A percentile compares a stretch with the other conserved stretches of the same genome.
Evolutionary conservation across 2,113 vertebrate species (phyloP).

Genomic region (Nanorana parkeri): DNA sequence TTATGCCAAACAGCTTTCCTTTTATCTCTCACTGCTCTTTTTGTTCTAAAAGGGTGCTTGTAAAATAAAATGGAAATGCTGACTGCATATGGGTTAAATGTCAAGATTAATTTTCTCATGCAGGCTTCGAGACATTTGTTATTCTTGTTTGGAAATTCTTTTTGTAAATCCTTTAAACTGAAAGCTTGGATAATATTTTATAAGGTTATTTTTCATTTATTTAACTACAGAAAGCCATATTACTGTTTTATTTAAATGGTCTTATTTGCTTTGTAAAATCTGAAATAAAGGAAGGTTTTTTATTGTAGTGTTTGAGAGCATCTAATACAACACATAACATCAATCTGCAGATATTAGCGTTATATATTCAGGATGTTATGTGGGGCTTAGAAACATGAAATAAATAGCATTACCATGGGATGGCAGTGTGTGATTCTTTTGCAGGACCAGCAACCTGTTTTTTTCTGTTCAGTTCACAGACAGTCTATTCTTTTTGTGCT

Average conservation of each 20-base stretch:
- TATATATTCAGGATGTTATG: background rate
- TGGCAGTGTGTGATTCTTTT: constrained; percentile 48
- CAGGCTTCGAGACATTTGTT: constrained; percentile 35
- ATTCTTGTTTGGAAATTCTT: constrained; percentile 42
- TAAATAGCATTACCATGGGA: constrained; percentile 33
- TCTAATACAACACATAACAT: background rate
- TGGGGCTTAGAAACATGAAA: background rate
- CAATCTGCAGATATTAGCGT: background rate
- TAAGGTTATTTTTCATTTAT: constrained; percentile 32
- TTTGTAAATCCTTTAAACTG: constrained; percentile 44
- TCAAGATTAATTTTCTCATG: constrained; percentile 42
- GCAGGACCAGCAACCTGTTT: background rate
- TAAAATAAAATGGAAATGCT: constrained; percentile 45
- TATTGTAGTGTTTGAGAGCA: background rate
- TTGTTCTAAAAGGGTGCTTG: constrained; percentile 33
- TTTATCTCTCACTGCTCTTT: constrained; percentile 29
- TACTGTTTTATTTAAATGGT: constrained; percentile 11
- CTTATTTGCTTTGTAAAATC: background rate
- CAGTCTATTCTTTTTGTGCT: background rate
- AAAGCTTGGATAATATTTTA: constrained; percentile 22
- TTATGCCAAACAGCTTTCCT: constrained; percentile 23
- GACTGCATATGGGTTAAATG: constrained; percentile 49
- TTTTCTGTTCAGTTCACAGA: background rate
- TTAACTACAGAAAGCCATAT: background rate
- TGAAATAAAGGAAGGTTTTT: background rate